These are phyloP conservation scores for Eriosoma lanigerum DNA, from an alignment of 1,140 invertebrate genomes.

Conservation along the genomic window DNA sequence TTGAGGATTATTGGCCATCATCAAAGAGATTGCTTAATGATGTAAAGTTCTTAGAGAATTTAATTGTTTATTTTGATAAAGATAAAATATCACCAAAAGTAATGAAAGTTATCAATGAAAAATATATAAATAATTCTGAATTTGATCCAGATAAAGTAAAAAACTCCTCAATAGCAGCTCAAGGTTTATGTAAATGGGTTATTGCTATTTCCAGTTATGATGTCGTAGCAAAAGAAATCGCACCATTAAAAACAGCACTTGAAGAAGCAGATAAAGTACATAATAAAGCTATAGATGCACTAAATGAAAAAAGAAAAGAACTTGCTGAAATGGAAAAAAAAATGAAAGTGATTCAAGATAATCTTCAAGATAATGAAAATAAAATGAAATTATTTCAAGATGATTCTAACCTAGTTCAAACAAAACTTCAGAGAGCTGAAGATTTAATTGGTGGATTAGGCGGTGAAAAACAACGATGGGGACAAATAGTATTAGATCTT, in stretches of 20 bases:
- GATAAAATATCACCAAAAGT: slow-evolving; percentile 81
- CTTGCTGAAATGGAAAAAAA: slow-evolving; percentile 72
- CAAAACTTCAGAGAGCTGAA: slow-evolving; percentile 88
- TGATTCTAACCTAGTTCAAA: slow-evolving; percentile 83
- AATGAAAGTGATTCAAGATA: slow-evolving; percentile 66
- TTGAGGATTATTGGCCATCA: slow-evolving; percentile 92
- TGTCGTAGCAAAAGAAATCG: slow-evolving; percentile 84
- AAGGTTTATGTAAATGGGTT: slow-evolving; percentile 88
- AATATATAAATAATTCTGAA: slow-evolving; percentile 73
- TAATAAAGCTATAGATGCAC: slow-evolving; percentile 67
- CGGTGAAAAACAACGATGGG: slow-evolving; percentile 82
- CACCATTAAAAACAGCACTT: slow-evolving; percentile 79
- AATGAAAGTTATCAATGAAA: slow-evolving; percentile 82
- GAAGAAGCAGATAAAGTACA: slow-evolving; percentile 75
- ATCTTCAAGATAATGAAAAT: slow-evolving; percentile 54
- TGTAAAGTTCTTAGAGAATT: slow-evolving; percentile 81
- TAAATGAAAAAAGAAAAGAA: slow-evolving; percentile 75
- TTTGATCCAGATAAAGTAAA: slow-evolving; percentile 92
- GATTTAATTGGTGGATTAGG: slow-evolving; percentile 87
- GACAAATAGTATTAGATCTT: slow-evolving; percentile 72
- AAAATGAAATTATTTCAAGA: slow-evolving; percentile 57
- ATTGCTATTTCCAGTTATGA: slow-evolving; percentile 92
- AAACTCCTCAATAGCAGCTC: slow-evolving; percentile 73
- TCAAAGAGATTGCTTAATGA: slow-evolving; percentile 89
- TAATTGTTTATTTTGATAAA: slow-evolving; percentile 83